phyloP scores from a whole-genome alignment of 2,888 invertebrate species.

The Suillia variegata region DNA sequence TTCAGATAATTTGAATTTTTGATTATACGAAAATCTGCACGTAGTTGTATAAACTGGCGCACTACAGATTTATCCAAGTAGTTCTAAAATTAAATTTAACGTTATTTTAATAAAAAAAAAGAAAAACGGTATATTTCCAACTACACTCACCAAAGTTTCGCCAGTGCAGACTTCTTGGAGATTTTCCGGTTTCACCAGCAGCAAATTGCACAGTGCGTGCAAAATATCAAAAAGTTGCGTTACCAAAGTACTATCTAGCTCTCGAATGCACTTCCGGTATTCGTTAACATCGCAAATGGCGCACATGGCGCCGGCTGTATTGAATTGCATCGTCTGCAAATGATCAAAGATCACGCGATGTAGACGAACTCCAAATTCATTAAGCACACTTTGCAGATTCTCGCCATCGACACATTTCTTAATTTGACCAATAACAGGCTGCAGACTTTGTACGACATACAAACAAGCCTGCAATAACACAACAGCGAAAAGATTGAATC shows the following conservation, averaged over 20 bases:
- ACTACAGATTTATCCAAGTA: slow-evolving; percentile 88
- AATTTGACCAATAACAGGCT: slow-evolving; percentile 76
- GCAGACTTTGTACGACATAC: slow-evolving; percentile 83
- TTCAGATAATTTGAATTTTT: slow-evolving; percentile 71
- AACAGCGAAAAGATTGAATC: too few species aligned
- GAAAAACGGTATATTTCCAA: neutral
- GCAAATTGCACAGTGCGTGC: slow-evolving; percentile 92
- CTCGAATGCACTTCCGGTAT: slow-evolving; percentile 84
- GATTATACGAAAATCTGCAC: slow-evolving; percentile 90
- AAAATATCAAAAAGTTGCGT: slow-evolving; percentile 92
- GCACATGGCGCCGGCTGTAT: slow-evolving; percentile 95
- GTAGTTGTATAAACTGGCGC: slow-evolving; percentile 89
- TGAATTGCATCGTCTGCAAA: slow-evolving; percentile 91
- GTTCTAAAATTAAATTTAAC: slow-evolving; percentile 70
- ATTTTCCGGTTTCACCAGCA: slow-evolving; percentile 95
- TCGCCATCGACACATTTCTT: slow-evolving; percentile 87
- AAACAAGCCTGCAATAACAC: slow-evolving; percentile 75
- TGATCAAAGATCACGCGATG: slow-evolving; percentile 95
- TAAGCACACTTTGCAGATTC: slow-evolving; percentile 83
- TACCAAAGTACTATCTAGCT: slow-evolving; percentile 76
- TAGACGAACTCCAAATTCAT: slow-evolving; percentile 89
- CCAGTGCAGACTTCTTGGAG: slow-evolving; percentile 93
- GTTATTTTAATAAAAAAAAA: slow-evolving; percentile 14
- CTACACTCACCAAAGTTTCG: slow-evolving; percentile 81
- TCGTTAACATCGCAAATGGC: slow-evolving; percentile 98